These are phyloP conservation scores for Acanthopagrus latus DNA, from an alignment of 2,797 vertebrate species.

Conservation along the genomic window DNA sequence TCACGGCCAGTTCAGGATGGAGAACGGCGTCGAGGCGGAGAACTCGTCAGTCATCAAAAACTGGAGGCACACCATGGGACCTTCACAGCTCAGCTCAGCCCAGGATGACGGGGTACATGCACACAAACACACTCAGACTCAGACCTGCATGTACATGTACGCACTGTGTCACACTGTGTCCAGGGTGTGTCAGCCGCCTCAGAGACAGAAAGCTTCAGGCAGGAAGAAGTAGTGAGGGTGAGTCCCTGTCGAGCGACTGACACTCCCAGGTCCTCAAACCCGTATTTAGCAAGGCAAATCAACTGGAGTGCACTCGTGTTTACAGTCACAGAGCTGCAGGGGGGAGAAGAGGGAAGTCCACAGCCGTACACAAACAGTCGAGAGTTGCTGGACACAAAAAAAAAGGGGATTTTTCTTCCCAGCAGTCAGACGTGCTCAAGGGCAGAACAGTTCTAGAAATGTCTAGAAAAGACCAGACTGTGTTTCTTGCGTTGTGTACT, in stretches of 20 bases:
- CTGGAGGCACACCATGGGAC: slow-evolving; percentile 84
- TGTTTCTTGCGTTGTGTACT: too few relatives aligned
- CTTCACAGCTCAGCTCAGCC: slow-evolving; percentile 58
- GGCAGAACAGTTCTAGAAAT: background rate
- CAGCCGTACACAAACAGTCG: slow-evolving; percentile 39
- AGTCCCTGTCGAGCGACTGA: slow-evolving; percentile 38
- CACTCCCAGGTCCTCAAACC: slow-evolving; percentile 57
- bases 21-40: slow-evolving; percentile 78
- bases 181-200: slow-evolving; percentile 56
- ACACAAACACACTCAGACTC: slow-evolving; percentile 10
- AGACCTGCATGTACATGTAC: slow-evolving; percentile 21
- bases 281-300: slow-evolving; percentile 74
- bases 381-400: slow-evolving; percentile 38
- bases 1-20: slow-evolving; percentile 59
- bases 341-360: background rate
- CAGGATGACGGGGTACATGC: slow-evolving; percentile 81
- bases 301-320: slow-evolving; percentile 21
- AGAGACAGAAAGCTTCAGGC: slow-evolving; percentile 46
- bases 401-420: slow-evolving; percentile 11
- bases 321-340: slow-evolving; percentile 13
- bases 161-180: background rate
- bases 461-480: too few relatives aligned
- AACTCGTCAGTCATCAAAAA: slow-evolving; percentile 69
- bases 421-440: slow-evolving; percentile 18
- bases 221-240: slow-evolving; percentile 24